Conservation (phyloP, 1,140 invertebrate genomes). For the Octopus sinensis region DNA sequence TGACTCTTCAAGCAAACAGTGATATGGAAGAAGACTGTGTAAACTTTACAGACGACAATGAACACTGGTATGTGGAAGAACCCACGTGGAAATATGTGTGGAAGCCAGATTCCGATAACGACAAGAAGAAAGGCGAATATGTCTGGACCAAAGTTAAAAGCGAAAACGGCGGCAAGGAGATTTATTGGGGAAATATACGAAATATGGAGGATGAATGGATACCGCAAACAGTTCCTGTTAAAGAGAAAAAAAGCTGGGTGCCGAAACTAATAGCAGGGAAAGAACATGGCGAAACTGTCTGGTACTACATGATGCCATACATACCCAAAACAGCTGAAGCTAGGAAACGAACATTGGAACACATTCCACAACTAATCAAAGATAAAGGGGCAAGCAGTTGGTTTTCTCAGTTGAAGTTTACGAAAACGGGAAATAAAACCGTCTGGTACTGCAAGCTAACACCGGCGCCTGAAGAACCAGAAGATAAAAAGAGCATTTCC, state of each 20-base stretch:
- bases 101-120: neutral
- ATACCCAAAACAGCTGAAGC: neutral
- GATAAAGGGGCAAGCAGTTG: neutral
- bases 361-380: neutral
- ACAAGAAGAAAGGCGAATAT: neutral
- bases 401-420: neutral
- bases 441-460: slow-evolving; percentile 1
- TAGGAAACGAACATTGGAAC: neutral
- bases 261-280: neutral
- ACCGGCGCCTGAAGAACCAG: neutral
- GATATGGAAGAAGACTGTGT: too few relatives aligned
- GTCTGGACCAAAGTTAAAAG: neutral
- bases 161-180: neutral
- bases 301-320: neutral
- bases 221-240: neutral
- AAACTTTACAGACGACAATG: neutral
- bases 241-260: neutral
- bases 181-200: neutral
- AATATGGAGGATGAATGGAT: neutral
- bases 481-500: neutral
- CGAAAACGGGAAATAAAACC: neutral
- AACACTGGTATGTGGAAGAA: neutral
- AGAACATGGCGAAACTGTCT: neutral
- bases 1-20: too few relatives aligned
- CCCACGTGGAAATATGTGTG: neutral